Base-by-base conservation (phyloP, 1,140 invertebrate species). In the Harlomillsia oculata region DNA sequence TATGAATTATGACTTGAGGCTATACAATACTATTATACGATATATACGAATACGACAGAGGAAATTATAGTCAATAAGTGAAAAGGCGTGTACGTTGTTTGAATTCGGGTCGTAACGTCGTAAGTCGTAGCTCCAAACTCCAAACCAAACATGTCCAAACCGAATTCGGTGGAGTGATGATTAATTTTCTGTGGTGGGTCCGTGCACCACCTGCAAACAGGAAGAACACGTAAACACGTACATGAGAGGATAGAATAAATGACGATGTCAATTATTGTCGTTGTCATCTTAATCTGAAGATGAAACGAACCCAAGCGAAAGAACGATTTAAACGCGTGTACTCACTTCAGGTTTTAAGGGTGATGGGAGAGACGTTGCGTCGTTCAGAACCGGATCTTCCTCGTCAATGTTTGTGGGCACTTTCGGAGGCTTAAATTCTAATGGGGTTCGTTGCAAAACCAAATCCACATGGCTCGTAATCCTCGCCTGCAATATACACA, bases 371-470 rank as follows among this genome's bases (percentile, higher is more conserved):
- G 59, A 59, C 44, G 53, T 57, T n/a, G n/a, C n/a, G 16, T 53
- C 53, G 30, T 57, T 53, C 9, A 60, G 18, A 49, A 59, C 61
- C 26, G 70, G 72, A 66, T 78, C 73, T 32, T 78, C 76, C 32
- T 72, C 72, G 50, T 79, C 77, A 21, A 80, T 68, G 65, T 77
- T 70, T n/a, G 77, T 73, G n/a, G 81, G 78, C 18, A 80, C 76
- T 66, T 81, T 82, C 29, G 79, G 78, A 8, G 81, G 81, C 61
- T 79, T 80, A 53, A 89, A 79, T 29, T 80, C 77, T 3, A 89
- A 71, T 1, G 86, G 86, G 0, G 82, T 83, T 60, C 80, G 77
- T 16, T 76, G 72, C 29, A 87, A 69, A 1, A 84, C 79, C 16
- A 76, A 74, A 43, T 78, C 72, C 6, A 88, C 81, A 69, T 82